These are phyloP conservation scores for Merops nubicus DNA, from an alignment of 2,113 vertebrate genomes.

Conservation along the genomic window DNA sequence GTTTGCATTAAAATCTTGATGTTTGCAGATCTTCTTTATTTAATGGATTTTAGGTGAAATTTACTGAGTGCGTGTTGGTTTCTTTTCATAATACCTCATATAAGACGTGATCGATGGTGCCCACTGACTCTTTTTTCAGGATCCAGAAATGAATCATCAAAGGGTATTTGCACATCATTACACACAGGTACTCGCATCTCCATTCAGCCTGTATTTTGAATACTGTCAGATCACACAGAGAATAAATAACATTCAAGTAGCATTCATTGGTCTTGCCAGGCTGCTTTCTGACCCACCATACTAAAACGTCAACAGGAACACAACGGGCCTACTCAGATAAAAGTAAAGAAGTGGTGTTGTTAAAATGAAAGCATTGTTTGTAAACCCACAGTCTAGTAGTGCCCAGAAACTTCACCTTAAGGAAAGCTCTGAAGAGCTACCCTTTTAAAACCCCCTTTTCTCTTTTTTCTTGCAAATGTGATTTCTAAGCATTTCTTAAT, in stretches of 20 bases:
- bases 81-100: not conserved
- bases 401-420: not conserved
- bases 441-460: not conserved
- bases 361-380: not conserved
- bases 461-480: not conserved
- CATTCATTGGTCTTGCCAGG: not conserved
- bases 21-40: not conserved
- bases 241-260: not conserved
- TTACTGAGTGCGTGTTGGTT: not conserved
- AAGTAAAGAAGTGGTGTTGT: not conserved
- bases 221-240: not conserved
- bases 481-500: not conserved
- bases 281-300: not conserved
- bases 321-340: not conserved
- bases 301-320: not conserved
- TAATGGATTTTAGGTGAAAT: not conserved
- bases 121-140: not conserved
- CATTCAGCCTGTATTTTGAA: not conserved
- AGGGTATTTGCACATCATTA: not conserved
- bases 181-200: accelerated
- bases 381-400: not conserved
- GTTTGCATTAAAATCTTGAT: not conserved
- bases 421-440: not conserved
- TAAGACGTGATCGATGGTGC: not conserved
- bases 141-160: not conserved